These are phyloP conservation scores for Ciconia maguari DNA, from an alignment of 2,113 vertebrate species.

Conservation along the genomic window DNA sequence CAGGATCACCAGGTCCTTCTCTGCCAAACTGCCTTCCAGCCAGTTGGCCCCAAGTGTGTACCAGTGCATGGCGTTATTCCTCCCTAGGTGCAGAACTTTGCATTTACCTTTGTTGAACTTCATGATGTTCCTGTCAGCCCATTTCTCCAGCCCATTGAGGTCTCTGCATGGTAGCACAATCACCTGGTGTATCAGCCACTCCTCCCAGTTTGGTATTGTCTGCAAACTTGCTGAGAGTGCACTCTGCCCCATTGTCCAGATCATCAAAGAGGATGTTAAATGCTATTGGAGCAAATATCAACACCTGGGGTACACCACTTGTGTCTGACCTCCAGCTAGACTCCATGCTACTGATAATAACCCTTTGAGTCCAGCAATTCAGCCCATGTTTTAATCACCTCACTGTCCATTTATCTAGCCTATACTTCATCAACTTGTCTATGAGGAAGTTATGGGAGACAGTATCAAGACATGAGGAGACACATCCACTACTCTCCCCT, in stretches of 20 bases:
- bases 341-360: not conserved
- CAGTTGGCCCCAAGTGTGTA: not conserved
- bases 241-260: not conserved
- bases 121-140: not conserved
- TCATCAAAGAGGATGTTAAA: not conserved
- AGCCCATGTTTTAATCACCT: not conserved
- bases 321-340: not conserved
- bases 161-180: not conserved
- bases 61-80: not conserved
- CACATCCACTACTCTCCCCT: not conserved
- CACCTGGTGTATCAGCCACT: not conserved
- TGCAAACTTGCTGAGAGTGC: not conserved
- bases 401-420: not conserved
- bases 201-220: not conserved
- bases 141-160: not conserved
- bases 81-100: not conserved
- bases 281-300: not conserved
- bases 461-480: not conserved
- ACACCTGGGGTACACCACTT: not conserved
- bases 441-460: not conserved
- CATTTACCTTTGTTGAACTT: not conserved
- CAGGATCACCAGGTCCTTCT: not conserved
- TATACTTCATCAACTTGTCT: not conserved
- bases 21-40: not conserved
- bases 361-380: not conserved